Percentiles rank a stretch among this genome's conserved stretches.
These are phyloP conservation scores for Acanthochromis polyacanthus DNA, from an alignment of 2,113 vertebrate genomes.

Conservation along the genomic window DNA sequence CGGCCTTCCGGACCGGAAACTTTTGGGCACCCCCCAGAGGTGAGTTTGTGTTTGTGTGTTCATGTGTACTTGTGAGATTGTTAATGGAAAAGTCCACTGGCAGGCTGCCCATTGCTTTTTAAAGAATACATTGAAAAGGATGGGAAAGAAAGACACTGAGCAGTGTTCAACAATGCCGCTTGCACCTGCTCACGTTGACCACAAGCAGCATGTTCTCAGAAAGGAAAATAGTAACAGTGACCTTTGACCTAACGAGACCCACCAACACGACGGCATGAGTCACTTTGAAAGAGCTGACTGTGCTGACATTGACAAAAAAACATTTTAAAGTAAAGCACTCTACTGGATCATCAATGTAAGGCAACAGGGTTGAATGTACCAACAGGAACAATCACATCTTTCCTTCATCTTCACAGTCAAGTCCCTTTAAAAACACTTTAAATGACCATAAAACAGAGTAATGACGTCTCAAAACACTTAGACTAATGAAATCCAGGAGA, in stretches of 20 bases:
- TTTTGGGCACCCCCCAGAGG: conserved; percentile 69
- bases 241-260: conserved; percentile 41
- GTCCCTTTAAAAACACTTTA: too few relatives aligned
- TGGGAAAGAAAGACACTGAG: conserved; percentile 39
- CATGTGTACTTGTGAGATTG: conserved; percentile 30
- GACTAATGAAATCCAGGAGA: too few relatives aligned
- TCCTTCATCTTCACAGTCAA: too few relatives aligned
- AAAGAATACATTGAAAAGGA: conserved; percentile 49
- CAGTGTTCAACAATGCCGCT: conserved; percentile 51
- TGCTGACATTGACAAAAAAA: too few relatives aligned
- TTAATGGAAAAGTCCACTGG: conserved; percentile 54
- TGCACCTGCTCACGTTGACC: conserved; percentile 44
- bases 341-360: too few relatives aligned
- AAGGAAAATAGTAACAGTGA: conserved; percentile 49
- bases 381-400: too few relatives aligned
- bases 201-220: conserved; percentile 29
- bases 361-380: too few relatives aligned
- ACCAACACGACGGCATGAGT: not conserved
- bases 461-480: too few relatives aligned
- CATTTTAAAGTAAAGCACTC: too few relatives aligned
- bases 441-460: too few relatives aligned
- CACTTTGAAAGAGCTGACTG: not conserved
- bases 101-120: conserved; percentile 58
- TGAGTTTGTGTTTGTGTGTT: conserved; percentile 46
- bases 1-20: conserved; percentile 72